Evolutionary conservation across 2,113 vertebrate genomes (phyloP), one percentile per base, ranked within the genome.

Genomic region (Apteryx owenii): DNA sequence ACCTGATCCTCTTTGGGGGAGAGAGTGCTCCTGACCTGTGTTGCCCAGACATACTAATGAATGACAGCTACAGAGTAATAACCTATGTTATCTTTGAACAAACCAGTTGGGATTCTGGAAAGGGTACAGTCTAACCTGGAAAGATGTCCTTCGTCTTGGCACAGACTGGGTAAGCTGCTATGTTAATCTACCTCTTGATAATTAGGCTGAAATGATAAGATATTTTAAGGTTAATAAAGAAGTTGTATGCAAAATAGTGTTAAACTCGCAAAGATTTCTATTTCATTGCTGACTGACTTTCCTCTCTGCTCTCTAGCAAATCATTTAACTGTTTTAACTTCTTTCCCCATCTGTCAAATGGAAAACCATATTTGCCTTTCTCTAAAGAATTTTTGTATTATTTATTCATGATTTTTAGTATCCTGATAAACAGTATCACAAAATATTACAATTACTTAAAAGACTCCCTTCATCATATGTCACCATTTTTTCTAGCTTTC

Each of bases 21-120:
- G 42, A 80, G 25, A 29, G 6, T 54, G 17, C 53, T 65, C 8
- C 16, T 38, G 31, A 51, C 29, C 40, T 38, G 3, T 46, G 26
- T 72, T 77, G 60, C 66, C 60, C 50, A 78, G 7, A 7, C 31
- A 5, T 26, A 7, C 62, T 38, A 83, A 91, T 25, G 50, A 50
- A 54, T 19, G 6, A 19, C 66, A 85, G 17, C 51, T 60, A 8
- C 0, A 0, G 33, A 56, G n/a, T 61, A 60, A 72, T 7, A 40
- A 20, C 4, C 5, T 26, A 1, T 9, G 10, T 31, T 71, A 13
- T 2, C 42, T 83, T 56, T 38, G 31, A 60, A 25, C 0, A 5
- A 71, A 20, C 9, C 69, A 19, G 4, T 36, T 60, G 61, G 6
- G 42, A 64, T 69, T 71, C 23, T 72, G 58, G 25, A 46, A 42